Evolutionary conservation across 2,888 invertebrate species (phyloP).

Genomic region (Lepidonotus clava): DNA sequence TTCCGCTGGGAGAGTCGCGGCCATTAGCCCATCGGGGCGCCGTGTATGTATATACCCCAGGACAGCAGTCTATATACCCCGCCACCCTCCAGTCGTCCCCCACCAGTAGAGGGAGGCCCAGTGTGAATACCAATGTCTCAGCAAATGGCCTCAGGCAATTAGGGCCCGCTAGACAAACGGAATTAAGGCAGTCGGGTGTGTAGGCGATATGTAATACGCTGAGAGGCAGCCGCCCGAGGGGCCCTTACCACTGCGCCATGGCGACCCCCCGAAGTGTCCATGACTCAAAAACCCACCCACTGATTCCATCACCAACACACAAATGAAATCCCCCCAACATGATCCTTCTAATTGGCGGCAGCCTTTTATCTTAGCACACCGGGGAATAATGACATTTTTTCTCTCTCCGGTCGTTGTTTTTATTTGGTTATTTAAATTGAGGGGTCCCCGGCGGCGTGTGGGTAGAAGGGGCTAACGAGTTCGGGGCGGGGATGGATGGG

Average conservation of each 20-base stretch:
- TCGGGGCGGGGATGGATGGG: background rate
- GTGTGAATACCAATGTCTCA: background rate
- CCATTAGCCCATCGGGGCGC: background rate
- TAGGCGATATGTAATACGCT: constrained; percentile 49
- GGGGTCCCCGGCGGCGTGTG: background rate
- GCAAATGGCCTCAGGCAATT: constrained; percentile 52
- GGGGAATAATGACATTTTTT: constrained; percentile 29
- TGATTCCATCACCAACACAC: background rate
- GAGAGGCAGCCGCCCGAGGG: background rate
- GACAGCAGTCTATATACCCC: background rate
- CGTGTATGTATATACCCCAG: background rate
- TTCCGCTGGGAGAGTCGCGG: background rate
- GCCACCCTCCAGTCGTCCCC: background rate
- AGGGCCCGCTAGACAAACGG: constrained; percentile 43
- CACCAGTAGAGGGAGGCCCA: background rate
- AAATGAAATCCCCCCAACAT: constrained; percentile 7
- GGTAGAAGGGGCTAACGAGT: constrained; percentile 7
- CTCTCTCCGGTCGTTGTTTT: background rate
- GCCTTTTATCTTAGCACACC: constrained; percentile 24
- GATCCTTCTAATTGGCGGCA: background rate
- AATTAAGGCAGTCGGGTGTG: constrained; percentile 43
- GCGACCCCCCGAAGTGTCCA: background rate
- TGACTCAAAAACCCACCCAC: background rate
- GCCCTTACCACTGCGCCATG: background rate
- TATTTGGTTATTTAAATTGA: constrained; percentile 52